Conservation (phyloP, 1,140 invertebrate species). For the Drosophila pallidifrons region DNA sequence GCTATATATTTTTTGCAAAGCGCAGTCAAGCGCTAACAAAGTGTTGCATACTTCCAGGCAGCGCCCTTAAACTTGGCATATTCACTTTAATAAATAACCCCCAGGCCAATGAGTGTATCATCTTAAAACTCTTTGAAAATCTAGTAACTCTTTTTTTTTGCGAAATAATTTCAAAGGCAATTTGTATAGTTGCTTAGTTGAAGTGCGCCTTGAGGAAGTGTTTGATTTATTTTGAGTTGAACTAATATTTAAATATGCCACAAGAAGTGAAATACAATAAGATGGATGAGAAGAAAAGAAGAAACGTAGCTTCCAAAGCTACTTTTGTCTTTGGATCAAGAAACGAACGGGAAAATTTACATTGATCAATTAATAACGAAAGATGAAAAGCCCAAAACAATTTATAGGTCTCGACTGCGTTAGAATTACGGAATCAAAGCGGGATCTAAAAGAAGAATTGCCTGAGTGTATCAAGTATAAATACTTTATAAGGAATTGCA, state of each 20-base stretch:
- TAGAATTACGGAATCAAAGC: background rate
- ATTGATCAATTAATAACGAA: slow-evolving; percentile 1
- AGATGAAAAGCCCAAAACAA: background rate
- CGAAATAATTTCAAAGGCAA: too few relatives aligned
- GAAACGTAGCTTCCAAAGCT: too few relatives aligned
- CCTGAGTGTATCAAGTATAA: slow-evolving; percentile 9
- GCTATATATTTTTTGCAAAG: slow-evolving; percentile 41
- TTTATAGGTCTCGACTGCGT: too few relatives aligned
- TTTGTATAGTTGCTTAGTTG: background rate
- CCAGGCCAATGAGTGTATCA: background rate
- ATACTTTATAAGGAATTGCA: background rate
- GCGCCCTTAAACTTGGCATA: slow-evolving; percentile 68
- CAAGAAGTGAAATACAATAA: slow-evolving; percentile 1
- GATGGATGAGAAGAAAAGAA: background rate
- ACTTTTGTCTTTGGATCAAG: background rate
- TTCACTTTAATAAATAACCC: slow-evolving; percentile 38
- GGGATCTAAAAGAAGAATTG: slow-evolving; percentile 4
- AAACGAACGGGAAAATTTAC: background rate
- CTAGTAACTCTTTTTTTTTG: background rate
- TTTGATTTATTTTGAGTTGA: background rate
- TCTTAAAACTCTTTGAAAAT: background rate
- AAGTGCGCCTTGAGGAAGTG: slow-evolving; percentile 1
- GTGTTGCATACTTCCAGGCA: slow-evolving; percentile 55
- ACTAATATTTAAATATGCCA: slow-evolving; percentile 1
- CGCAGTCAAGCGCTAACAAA: slow-evolving; percentile 57